Evolutionary conservation across 2,797 vertebrate genomes (phyloP), one percentile per base, ranked within the genome.

Genomic region (Pangasius larnaudii): DNA sequence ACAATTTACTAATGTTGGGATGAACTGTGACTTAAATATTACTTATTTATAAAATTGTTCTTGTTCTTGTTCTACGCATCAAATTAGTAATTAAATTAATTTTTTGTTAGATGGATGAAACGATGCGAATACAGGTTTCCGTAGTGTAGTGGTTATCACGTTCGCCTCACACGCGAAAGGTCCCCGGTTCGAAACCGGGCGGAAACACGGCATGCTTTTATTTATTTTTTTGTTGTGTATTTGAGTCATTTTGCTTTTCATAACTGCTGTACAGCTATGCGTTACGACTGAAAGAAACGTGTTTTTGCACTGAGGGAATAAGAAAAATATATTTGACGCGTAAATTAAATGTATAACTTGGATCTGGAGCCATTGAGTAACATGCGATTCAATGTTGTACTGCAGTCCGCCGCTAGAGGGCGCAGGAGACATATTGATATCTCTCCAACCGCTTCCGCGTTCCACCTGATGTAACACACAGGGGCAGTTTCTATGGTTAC

Each of bases 141-240:
- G 83, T 87, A 80, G 86, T 87, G 85, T 72, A 87, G 74, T 65
- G 90, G 90, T 91, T 89, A 90, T 91, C 90, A 81, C 78, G 56
- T 81, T 81, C 33, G 78, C 78, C 78, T 80, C 53, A 80, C 87
- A 91, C 85, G 85, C 87, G 75, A 87, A 89, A 88, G 90, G 86
- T 88, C 85, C 83, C 87, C 87, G 87, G 86, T 90, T 89, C 88
- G 86, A 91, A 90, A 89, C 88, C 89, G 89, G 90, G 90, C 86
- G 86, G 88, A 88, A 90, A n/a, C n/a, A n/a, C n/a, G n/a, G n/a
- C n/a, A n/a, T n/a, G n/a, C n/a, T 11, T 51, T 53, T 39, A 4
- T 39, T 1, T 5, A 2, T 53, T 0, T 27, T 69, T 51, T 30
- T 9, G 0, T 22, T 22, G 59, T 9, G 0, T 2, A 4, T 39